phyloP scores from a whole-genome alignment of 2,888 invertebrate genomes.

The Drosophila lacicola region DNA sequence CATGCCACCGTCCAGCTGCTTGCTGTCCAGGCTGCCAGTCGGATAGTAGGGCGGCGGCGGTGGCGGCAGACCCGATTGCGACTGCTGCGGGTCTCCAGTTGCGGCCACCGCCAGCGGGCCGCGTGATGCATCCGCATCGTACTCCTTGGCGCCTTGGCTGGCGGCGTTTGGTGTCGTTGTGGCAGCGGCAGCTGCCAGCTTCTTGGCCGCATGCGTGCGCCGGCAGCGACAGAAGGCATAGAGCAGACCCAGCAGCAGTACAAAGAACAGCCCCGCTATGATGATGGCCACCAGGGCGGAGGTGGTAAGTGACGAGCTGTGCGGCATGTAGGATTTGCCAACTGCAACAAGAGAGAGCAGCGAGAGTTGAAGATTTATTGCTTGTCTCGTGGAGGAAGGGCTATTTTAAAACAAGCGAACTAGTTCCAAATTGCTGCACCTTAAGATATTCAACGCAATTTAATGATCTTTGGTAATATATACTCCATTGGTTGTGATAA shows the following conservation, averaged over 20 bases:
- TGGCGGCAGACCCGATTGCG: conserved; percentile 41
- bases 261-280: conserved; percentile 74
- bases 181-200: conserved; percentile 57
- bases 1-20: conserved; percentile 77
- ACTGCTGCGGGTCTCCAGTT: conserved; percentile 44
- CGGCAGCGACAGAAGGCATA: conserved; percentile 80
- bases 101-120: conserved; percentile 48
- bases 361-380: conserved; percentile 13
- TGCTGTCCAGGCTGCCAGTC: conserved; percentile 78
- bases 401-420: too few relatives aligned
- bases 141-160: conserved; percentile 66
- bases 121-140: conserved; percentile 69
- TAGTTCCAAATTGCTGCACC: not conserved
- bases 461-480: too few relatives aligned
- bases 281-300: conserved; percentile 80
- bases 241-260: conserved; percentile 68
- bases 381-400: not conserved
- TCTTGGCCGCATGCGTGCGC: conserved; percentile 72
- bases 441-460: not conserved
- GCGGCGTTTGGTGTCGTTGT: conserved; percentile 21
- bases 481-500: too few relatives aligned
- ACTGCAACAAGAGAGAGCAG: conserved; percentile 57
- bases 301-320: conserved; percentile 75
- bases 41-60: conserved; percentile 82
- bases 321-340: conserved; percentile 80